These are phyloP conservation scores for Apodemia mormo DNA, from an alignment of 2,888 invertebrate genomes.

Conservation along the genomic window DNA sequence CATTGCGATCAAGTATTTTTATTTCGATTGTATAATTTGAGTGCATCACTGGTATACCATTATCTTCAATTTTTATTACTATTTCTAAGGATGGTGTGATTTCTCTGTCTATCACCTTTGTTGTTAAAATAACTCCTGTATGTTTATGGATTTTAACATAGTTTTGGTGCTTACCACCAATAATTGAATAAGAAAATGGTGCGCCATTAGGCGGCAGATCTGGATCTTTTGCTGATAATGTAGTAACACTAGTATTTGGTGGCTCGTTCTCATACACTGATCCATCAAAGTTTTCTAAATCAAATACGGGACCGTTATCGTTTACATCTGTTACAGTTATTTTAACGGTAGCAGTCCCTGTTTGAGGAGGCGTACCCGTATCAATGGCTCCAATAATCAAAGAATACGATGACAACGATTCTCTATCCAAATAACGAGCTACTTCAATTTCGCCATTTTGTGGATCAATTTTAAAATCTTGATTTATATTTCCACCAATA, in stretches of 20 bases:
- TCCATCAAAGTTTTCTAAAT: slow-evolving; percentile 86
- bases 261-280: slow-evolving; percentile 94
- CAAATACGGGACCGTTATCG: slow-evolving; percentile 94
- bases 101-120: slow-evolving; percentile 91
- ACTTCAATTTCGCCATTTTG: slow-evolving; percentile 92
- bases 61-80: slow-evolving; percentile 93
- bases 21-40: slow-evolving; percentile 90
- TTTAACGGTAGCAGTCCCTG: slow-evolving; percentile 92
- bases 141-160: slow-evolving; percentile 89
- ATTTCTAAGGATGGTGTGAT: slow-evolving; percentile 87
- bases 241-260: slow-evolving; percentile 90
- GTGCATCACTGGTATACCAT: slow-evolving; percentile 90
- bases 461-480: slow-evolving; percentile 93
- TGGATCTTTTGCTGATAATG: slow-evolving; percentile 92
- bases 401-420: slow-evolving; percentile 87
- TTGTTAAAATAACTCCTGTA: slow-evolving; percentile 90
- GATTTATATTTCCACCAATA: slow-evolving; percentile 90
- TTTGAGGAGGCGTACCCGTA: slow-evolving; percentile 93
- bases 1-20: slow-evolving; percentile 92
- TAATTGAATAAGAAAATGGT: slow-evolving; percentile 90
- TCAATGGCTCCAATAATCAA: slow-evolving; percentile 93
- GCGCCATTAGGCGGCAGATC: slow-evolving; percentile 95
- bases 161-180: slow-evolving; percentile 90
- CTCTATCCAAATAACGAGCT: slow-evolving; percentile 88
- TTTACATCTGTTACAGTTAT: slow-evolving; percentile 93